Evolutionary conservation across 2,113 vertebrate genomes (phyloP).

Genomic region (Pachyramphus minor): DNA sequence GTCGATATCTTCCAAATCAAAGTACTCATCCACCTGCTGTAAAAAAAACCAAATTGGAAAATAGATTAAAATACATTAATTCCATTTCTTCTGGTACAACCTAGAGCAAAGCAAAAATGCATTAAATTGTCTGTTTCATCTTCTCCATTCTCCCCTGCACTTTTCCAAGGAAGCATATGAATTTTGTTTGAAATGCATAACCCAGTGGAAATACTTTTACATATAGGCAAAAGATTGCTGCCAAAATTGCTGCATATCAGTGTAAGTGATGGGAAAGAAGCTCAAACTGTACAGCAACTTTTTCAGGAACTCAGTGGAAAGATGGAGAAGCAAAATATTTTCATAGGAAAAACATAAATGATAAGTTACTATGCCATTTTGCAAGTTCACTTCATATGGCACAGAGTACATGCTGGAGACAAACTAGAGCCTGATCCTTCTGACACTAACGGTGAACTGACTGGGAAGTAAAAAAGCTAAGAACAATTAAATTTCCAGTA

Average conservation of each 20-base stretch:
- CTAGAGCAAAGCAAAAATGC: neutral
- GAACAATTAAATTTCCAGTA: neutral
- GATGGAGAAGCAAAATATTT: neutral
- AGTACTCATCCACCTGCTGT: constrained; percentile 64
- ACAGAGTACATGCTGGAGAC: neutral
- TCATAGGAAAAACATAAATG: neutral
- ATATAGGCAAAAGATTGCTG: neutral
- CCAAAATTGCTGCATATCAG: neutral
- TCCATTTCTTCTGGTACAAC: neutral
- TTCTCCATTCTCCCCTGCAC: neutral
- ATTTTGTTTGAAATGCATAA: neutral
- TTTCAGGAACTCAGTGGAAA: neutral
- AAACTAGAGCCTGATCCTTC: neutral
- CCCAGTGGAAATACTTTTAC: neutral
- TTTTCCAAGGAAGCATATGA: neutral
- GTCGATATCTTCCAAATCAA: constrained; percentile 59
- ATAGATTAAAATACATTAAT: neutral
- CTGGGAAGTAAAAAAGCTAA: neutral
- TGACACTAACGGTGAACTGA: neutral
- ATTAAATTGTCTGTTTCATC: neutral
- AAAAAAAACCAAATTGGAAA: neutral
- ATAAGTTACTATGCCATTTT: neutral
- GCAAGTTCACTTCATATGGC: neutral
- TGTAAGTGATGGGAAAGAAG: neutral
- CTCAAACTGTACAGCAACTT: neutral